Conservation (phyloP, 2,888 invertebrate genomes). For the Siphlonurus alternatus region DNA sequence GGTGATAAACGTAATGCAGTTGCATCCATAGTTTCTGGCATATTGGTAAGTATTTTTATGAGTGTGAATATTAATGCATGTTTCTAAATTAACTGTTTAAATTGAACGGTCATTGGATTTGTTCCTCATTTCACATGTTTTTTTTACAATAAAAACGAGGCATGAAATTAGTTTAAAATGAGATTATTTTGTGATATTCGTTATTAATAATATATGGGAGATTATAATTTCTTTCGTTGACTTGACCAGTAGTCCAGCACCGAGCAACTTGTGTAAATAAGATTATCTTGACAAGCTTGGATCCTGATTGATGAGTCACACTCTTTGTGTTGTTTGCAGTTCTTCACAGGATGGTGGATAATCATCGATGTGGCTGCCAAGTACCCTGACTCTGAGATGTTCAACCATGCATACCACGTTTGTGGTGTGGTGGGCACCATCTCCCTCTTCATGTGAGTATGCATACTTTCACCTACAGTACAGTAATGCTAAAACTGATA, state of each 20-base stretch:
- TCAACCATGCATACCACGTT: constrained; percentile 54
- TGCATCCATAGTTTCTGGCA: constrained; percentile 69
- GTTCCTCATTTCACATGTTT: too few relatives aligned
- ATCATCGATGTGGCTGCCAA: constrained; percentile 85
- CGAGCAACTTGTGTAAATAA: too few relatives aligned
- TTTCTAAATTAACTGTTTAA: too few relatives aligned
- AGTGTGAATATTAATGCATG: neutral
- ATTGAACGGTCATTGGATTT: too few relatives aligned
- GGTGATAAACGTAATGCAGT: constrained; percentile 75
- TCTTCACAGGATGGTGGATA: constrained; percentile 96
- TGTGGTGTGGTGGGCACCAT: constrained; percentile 90
- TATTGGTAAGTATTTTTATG: constrained; percentile 46
- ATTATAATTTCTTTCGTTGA: neutral
- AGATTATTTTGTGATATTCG: neutral
- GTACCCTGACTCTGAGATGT: constrained; percentile 38
- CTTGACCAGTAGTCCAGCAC: neutral
- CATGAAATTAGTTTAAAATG: neutral
- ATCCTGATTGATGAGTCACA: constrained; percentile 10
- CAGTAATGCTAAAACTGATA: neutral
- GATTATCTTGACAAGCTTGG: too few relatives aligned
- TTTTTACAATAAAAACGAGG: neutral
- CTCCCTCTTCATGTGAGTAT: constrained; percentile 73
- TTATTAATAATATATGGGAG: neutral
- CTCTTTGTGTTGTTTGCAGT: constrained; percentile 56
- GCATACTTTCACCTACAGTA: too few relatives aligned